Percentiles rank a stretch among this genome's conserved stretches.
These are phyloP conservation scores for Sitodiplosis mosellana DNA, from an alignment of 1,140 invertebrate species.

Conservation along the genomic window DNA sequence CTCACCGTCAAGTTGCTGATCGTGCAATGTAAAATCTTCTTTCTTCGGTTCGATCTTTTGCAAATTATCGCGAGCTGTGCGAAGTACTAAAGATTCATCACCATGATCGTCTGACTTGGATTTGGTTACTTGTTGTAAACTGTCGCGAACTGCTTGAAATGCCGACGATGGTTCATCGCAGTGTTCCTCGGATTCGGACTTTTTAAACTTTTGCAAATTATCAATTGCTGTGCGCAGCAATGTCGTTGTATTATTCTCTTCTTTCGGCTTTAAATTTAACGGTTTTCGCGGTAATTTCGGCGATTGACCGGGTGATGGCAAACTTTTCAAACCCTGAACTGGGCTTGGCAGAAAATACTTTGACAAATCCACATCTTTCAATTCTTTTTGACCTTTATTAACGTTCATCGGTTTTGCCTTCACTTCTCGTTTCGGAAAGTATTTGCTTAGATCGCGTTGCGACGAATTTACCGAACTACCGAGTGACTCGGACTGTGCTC, in stretches of 20 bases:
- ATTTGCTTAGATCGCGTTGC: constrained; percentile 5
- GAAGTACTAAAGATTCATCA: no score
- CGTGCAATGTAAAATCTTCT: constrained; percentile 4
- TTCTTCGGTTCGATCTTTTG: not conserved
- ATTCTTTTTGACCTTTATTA: constrained; percentile 1
- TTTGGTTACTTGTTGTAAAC: no score
- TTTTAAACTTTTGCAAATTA: no score
- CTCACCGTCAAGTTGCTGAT: constrained; percentile 21
- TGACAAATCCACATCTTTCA: constrained; percentile 13
- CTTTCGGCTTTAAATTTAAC: constrained; percentile 5
- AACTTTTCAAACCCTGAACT: not conserved
- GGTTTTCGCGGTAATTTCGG: not conserved
- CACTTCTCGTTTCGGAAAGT: constrained; percentile 3
- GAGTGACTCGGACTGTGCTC: not conserved
- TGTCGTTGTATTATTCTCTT: not conserved
- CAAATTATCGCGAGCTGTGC: no score
- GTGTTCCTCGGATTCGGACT: no score
- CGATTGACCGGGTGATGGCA: not conserved
- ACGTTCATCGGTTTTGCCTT: not conserved
- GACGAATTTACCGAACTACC: not conserved
- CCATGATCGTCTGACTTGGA: not conserved
- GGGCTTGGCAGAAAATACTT: constrained; percentile 18
- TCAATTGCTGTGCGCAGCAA: no score
- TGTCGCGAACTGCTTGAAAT: no score
- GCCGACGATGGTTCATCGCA: no score